Evolutionary conservation across 2,888 invertebrate genomes (phyloP).

Genomic region (Calameuta filiformis): DNA sequence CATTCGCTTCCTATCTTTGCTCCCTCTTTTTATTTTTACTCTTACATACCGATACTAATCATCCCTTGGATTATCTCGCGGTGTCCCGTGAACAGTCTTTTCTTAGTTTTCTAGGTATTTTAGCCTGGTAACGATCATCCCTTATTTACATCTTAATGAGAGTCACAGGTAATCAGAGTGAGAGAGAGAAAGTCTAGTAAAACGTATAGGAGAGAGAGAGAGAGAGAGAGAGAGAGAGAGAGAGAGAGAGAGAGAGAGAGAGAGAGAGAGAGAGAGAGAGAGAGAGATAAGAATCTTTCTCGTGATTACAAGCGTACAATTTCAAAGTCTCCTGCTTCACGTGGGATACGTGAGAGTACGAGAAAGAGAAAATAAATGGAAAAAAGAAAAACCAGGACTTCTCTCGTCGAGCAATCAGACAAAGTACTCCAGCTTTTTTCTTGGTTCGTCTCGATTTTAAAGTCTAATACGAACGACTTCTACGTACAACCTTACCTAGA

Average conservation of each 20-base stretch:
- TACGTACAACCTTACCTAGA: constrained; percentile 9
- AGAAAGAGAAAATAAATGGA: background rate
- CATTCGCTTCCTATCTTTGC: background rate
- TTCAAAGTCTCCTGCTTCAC: background rate
- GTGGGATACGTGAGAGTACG: background rate
- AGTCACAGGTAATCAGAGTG: background rate
- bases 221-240: background rate
- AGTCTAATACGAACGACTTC: constrained; percentile 18
- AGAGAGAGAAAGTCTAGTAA: background rate
- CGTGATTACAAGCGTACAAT: background rate
- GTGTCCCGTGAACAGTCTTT: background rate
- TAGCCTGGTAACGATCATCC: background rate
- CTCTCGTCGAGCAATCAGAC: constrained; percentile 13
- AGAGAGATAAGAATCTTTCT: background rate
- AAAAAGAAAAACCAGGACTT: constrained; percentile 11
- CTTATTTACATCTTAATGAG: background rate
- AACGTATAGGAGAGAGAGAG: too few relatives aligned
- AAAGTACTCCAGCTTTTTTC: constrained; percentile 17
- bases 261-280: too few relatives aligned
- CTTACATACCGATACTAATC: background rate
- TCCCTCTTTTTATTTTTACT: background rate
- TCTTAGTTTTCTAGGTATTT: constrained; percentile 1
- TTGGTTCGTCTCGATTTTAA: constrained; percentile 10
- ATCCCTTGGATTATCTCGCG: background rate
- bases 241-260: background rate